Percentiles rank a stretch among this genome's conserved stretches.
phyloP scores from a whole-genome alignment of 2,797 vertebrate genomes.

The Vespertilio murinus region DNA sequence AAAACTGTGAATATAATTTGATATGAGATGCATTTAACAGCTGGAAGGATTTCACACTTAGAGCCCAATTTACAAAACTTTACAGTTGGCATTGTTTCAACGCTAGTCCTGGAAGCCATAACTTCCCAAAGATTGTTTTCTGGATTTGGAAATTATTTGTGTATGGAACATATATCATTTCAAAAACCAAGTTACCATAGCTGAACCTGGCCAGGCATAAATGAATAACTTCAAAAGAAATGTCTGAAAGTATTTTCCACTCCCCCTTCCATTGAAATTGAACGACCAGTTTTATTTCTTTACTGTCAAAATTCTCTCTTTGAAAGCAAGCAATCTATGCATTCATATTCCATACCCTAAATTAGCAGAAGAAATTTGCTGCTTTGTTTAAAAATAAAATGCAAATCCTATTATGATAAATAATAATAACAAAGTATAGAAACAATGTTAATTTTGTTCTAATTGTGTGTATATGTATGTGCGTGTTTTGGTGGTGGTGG shows the following conservation, averaged over 20 bases:
- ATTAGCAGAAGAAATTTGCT: neutral
- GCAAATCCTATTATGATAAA: neutral
- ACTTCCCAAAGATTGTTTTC: conserved; percentile 80
- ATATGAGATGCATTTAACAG: conserved; percentile 87
- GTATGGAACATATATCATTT: conserved; percentile 77
- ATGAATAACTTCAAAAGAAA: conserved; percentile 71
- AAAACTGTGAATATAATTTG: conserved; percentile 85
- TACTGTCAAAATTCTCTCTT: conserved; percentile 50
- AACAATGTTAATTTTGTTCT: neutral
- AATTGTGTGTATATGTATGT: neutral
- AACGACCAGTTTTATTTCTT: conserved; percentile 64
- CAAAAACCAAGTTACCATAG: conserved; percentile 71
- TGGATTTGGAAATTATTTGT: conserved; percentile 81
- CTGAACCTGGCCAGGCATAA: conserved; percentile 77
- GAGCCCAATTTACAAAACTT: conserved; percentile 84
- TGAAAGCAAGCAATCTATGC: conserved; percentile 55
- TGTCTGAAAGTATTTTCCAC: conserved; percentile 62
- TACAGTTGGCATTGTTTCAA: conserved; percentile 83
- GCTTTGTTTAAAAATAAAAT: neutral
- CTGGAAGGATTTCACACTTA: conserved; percentile 89
- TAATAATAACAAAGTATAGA: conserved; percentile 6
- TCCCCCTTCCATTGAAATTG: conserved; percentile 32
- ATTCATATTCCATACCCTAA: neutral
- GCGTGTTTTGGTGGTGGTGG: neutral
- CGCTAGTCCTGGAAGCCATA: conserved; percentile 83